Evolutionary conservation across 2,797 vertebrate species (phyloP).

Genomic region (Podargus strigoides): DNA sequence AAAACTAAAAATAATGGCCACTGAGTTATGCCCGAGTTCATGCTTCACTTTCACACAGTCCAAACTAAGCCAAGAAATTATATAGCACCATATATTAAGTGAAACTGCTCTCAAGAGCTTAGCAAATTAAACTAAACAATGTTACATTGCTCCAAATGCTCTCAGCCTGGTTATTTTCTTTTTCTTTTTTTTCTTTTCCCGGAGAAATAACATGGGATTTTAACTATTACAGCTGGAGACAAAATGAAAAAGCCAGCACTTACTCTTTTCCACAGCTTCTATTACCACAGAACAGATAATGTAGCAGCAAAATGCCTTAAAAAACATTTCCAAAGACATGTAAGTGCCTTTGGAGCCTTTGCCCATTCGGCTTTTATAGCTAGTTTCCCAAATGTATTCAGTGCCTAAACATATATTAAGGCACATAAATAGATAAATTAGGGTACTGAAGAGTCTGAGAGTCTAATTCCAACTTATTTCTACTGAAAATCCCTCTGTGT

Average conservation of each 20-base stretch:
- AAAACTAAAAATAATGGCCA: neutral
- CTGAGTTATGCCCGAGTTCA: neutral
- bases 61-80: neutral
- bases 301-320: neutral
- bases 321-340: neutral
- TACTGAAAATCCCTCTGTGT: neutral
- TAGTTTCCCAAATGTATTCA: neutral
- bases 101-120: constrained; percentile 21
- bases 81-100: neutral
- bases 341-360: neutral
- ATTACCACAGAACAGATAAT: neutral
- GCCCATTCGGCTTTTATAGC: neutral
- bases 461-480: neutral
- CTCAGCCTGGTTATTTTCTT: neutral
- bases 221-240: neutral
- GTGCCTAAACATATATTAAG: neutral
- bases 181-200: neutral
- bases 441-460: neutral
- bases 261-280: neutral
- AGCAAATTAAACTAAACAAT: neutral
- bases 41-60: neutral
- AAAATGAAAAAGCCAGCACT: neutral
- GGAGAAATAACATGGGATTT: neutral
- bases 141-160: neutral
- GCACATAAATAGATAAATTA: neutral